phyloP scores from a whole-genome alignment of 2,888 invertebrate genomes.

The Syrphus vitripennis region DNA sequence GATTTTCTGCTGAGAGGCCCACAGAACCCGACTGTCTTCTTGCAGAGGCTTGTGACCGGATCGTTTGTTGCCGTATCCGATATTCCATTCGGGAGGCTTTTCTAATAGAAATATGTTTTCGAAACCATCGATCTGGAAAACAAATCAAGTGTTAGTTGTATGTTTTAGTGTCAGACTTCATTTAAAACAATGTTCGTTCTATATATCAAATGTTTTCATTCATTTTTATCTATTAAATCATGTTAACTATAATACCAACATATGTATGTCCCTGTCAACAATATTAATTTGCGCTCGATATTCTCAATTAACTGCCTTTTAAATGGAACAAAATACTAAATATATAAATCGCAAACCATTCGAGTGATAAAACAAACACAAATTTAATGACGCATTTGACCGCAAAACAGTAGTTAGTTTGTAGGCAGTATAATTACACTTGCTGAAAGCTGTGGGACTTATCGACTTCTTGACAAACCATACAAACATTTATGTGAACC shows the following conservation, averaged over 20 bases:
- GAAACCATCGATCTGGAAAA: conserved; percentile 69
- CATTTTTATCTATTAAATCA: too few species aligned
- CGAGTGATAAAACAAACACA: conserved; percentile 22
- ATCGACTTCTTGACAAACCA: conserved; percentile 34
- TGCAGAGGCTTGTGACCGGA: conserved; percentile 51
- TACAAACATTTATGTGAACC: not conserved
- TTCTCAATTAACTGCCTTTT: conserved; percentile 1
- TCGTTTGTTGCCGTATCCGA: conserved; percentile 29
- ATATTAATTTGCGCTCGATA: not conserved
- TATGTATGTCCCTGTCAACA: conserved; percentile 37
- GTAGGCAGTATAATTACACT: not conserved
- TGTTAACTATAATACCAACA: conserved; percentile 29
- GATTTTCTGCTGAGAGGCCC: conserved; percentile 71
- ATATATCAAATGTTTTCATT: not conserved
- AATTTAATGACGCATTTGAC: conserved; percentile 27
- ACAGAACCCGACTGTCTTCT: conserved; percentile 67
- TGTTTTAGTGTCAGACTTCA: not conserved
- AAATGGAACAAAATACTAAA: conserved; percentile 28
- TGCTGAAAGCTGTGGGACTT: not conserved
- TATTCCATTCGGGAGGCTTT: conserved; percentile 25
- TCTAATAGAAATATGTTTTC: conserved; percentile 69
- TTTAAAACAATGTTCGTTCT: not conserved
- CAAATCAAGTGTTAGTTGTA: not conserved
- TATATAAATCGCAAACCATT: conserved; percentile 24
- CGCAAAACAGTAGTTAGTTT: not conserved